phyloP scores from a whole-genome alignment of 1,140 invertebrate species.

The Drosophila pruinosa region DNA sequence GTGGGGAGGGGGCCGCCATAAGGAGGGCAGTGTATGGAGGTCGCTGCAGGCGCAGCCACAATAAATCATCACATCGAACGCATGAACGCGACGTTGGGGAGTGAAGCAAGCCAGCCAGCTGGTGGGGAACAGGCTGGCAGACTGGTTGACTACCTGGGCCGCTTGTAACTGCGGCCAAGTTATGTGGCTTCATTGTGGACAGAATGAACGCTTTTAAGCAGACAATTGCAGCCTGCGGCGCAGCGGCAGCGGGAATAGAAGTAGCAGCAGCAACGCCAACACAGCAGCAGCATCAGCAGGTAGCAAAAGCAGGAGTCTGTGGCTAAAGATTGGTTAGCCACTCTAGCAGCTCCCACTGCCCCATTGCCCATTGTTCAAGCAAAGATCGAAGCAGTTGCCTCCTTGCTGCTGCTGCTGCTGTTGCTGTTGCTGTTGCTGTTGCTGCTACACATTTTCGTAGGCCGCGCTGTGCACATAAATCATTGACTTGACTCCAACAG shows the following conservation, averaged over 20 bases:
- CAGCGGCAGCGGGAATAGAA: constrained; percentile 54
- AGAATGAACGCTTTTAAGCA: constrained; percentile 81
- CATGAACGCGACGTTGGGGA: neutral
- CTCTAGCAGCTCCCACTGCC: constrained; percentile 44
- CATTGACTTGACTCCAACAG: constrained; percentile 44
- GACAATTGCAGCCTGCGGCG: constrained; percentile 79
- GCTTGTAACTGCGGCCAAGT: constrained; percentile 70
- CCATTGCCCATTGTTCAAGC: constrained; percentile 41
- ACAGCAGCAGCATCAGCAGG: constrained; percentile 24
- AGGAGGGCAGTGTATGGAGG: constrained; percentile 36
- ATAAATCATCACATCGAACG: constrained; percentile 80
- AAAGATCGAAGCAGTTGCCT: constrained; percentile 4
- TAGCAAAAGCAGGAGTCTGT: constrained; percentile 7
- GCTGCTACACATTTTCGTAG: constrained; percentile 62
- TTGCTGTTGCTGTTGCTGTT: constrained; percentile 20
- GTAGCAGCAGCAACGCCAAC: constrained; percentile 19
- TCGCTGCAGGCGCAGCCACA: constrained; percentile 69
- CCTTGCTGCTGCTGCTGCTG: constrained; percentile 24
- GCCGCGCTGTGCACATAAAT: constrained; percentile 67
- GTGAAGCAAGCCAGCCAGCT: neutral
- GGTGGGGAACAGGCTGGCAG: neutral
- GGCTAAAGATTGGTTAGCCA: constrained; percentile 26
- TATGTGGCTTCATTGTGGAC: constrained; percentile 81
- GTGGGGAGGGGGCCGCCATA: neutral
- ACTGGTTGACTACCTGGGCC: constrained; percentile 34